These are phyloP conservation scores for Araneus ventricosus DNA, from an alignment of 1,140 invertebrate species.

Conservation along the genomic window DNA sequence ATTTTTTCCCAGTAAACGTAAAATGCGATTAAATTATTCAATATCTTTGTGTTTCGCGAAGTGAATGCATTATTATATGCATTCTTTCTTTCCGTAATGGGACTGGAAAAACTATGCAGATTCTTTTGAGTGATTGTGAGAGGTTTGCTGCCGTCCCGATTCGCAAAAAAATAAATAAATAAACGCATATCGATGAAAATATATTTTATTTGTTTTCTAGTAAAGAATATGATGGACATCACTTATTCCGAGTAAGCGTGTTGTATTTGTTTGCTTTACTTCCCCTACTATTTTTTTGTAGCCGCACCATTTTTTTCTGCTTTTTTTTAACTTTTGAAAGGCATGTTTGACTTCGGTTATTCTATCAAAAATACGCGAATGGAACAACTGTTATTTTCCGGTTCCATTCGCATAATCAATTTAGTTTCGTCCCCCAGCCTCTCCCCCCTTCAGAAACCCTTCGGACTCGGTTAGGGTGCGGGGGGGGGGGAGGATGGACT, in stretches of 20 bases:
- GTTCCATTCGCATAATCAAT: slow-evolving; percentile 75
- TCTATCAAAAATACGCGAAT: slow-evolving; percentile 70
- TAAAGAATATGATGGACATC: slow-evolving; percentile 73
- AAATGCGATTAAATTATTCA: slow-evolving; percentile 74
- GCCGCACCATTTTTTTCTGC: neutral
- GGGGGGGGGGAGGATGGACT: neutral
- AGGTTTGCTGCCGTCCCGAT: slow-evolving; percentile 34
- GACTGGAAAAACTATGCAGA: slow-evolving; percentile 71
- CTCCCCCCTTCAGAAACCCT: neutral
- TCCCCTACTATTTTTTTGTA: neutral
- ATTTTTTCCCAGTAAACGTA: slow-evolving; percentile 68
- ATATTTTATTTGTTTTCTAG: slow-evolving; percentile 73
- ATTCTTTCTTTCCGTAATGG: slow-evolving; percentile 70
- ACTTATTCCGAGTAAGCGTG: slow-evolving; percentile 34
- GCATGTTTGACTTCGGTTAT: slow-evolving; percentile 63
- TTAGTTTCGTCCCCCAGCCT: slow-evolving; percentile 44
- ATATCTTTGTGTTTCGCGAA: slow-evolving; percentile 72
- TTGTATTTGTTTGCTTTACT: slow-evolving; percentile 51
- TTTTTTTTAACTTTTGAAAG: slow-evolving; percentile 53
- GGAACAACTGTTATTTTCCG: slow-evolving; percentile 74
- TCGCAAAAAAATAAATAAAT: neutral
- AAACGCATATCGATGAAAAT: slow-evolving; percentile 71
- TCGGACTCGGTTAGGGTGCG: neutral
- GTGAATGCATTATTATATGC: slow-evolving; percentile 70
- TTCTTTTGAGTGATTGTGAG: slow-evolving; percentile 68